phyloP scores from a whole-genome alignment of 2,888 invertebrate species.

The Lasioglossum pauxillum region DNA sequence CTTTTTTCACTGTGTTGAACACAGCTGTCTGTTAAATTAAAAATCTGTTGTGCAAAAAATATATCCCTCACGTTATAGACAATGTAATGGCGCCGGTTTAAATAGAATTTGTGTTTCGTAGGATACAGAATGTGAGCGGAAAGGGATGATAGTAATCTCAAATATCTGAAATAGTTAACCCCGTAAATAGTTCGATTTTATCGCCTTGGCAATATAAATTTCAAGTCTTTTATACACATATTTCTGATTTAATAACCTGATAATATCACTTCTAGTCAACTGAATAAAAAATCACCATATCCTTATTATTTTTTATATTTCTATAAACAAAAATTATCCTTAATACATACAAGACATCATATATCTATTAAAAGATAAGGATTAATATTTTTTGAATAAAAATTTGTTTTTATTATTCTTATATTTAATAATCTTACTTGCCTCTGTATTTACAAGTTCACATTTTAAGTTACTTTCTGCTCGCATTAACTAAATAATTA shows the following conservation, averaged over 20 bases:
- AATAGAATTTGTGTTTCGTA: neutral
- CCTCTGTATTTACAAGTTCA: neutral
- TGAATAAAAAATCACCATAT: neutral
- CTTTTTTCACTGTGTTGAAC: constrained; percentile 44
- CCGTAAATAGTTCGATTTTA: neutral
- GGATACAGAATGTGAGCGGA: neutral
- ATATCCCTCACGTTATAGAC: constrained; percentile 4
- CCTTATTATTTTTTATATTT: neutral
- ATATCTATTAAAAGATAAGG: neutral
- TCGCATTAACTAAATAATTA: neutral
- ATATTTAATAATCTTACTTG: too few species aligned
- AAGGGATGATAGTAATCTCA: neutral
- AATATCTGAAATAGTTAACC: neutral
- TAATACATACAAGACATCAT: neutral
- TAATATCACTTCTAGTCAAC: neutral
- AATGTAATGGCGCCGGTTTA: neutral
- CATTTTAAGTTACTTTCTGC: neutral
- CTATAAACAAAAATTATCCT: neutral
- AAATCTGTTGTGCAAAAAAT: constrained; percentile 45
- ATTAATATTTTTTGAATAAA: too few species aligned
- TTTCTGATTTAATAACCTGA: neutral
- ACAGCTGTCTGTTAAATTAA: constrained; percentile 63
- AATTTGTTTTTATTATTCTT: too few species aligned
- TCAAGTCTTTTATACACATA: neutral
- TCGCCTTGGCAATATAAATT: too few species aligned